phyloP scores from a whole-genome alignment of 2,888 invertebrate species.

The Mamestra brassicae region DNA sequence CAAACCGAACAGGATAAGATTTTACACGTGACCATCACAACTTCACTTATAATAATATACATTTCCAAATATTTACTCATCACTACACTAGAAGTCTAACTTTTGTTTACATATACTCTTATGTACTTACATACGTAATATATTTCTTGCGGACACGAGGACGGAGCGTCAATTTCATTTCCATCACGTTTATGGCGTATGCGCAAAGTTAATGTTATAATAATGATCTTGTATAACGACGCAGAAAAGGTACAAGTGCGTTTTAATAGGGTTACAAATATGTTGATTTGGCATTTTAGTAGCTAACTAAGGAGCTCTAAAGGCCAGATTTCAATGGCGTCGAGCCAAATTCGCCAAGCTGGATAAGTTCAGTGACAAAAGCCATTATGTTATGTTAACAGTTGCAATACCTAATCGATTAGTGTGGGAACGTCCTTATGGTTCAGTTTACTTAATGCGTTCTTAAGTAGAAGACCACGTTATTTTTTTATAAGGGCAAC shows the following conservation, averaged over 20 bases:
- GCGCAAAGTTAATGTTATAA: slow-evolving; percentile 51
- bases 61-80: slow-evolving; percentile 55
- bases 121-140: slow-evolving; percentile 36
- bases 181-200: slow-evolving; percentile 41
- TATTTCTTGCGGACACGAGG: slow-evolving; percentile 31
- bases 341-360: slow-evolving; percentile 33
- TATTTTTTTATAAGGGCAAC: slow-evolving; percentile 1
- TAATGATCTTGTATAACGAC: slow-evolving; percentile 36
- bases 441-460: background rate
- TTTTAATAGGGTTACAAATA: slow-evolving; percentile 12
- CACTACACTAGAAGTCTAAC: slow-evolving; percentile 57
- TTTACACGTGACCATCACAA: slow-evolving; percentile 44
- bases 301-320: background rate
- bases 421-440: background rate
- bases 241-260: background rate
- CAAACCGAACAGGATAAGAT: slow-evolving; percentile 11
- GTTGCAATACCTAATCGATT: slow-evolving; percentile 32
- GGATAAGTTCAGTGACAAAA: background rate
- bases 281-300: slow-evolving; percentile 12
- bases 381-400: background rate
- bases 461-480: background rate
- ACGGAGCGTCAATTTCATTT: slow-evolving; percentile 21
- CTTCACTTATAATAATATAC: slow-evolving; percentile 34
- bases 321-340: slow-evolving; percentile 25
- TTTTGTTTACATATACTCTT: slow-evolving; percentile 51